Percentiles rank a stretch among this genome's conserved stretches.
Conservation (phyloP, 2,797 vertebrate species). For the Sebastes vulpes region DNA sequence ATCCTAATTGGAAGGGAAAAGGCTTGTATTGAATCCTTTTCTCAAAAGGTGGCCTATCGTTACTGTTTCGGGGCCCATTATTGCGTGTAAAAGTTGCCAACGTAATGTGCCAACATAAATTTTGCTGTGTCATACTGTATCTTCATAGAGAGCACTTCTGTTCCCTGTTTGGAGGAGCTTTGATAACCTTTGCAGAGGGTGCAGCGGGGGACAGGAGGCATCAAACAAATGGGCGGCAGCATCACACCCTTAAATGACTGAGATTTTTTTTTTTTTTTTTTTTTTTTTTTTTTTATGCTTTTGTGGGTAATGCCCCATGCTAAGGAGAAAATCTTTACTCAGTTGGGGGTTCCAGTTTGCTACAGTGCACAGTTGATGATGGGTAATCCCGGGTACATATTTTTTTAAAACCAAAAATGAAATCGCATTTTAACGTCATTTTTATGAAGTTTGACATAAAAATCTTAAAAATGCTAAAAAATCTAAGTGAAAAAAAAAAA, state of each 20-base stretch:
- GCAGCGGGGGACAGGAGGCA: slow-evolving; percentile 71
- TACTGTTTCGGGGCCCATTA: slow-evolving; percentile 48
- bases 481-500: slow-evolving; percentile 71
- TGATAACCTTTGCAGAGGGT: slow-evolving; percentile 70
- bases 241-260: slow-evolving; percentile 71
- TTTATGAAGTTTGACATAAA: slow-evolving; percentile 87
- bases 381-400: slow-evolving; percentile 89
- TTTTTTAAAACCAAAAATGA: slow-evolving; percentile 89
- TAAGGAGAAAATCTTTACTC: slow-evolving; percentile 75
- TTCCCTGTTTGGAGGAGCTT: slow-evolving; percentile 73
- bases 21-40: slow-evolving; percentile 48
- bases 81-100: slow-evolving; percentile 67
- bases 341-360: slow-evolving; percentile 80
- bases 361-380: slow-evolving; percentile 86
- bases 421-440: slow-evolving; percentile 86
- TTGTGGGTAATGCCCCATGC: slow-evolving; percentile 65
- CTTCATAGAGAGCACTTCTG: slow-evolving; percentile 67
- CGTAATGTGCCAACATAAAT: slow-evolving; percentile 76
- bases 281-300: slow-evolving; percentile 51
- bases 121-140: slow-evolving; percentile 61
- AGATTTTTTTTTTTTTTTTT: slow-evolving; percentile 52
- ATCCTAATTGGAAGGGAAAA: slow-evolving; percentile 54
- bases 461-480: slow-evolving; percentile 79
- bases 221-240: slow-evolving; percentile 70
- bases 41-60: slow-evolving; percentile 49